These are phyloP conservation scores for Larimichthys polyactis DNA, from an alignment of 2,113 vertebrate genomes.

Conservation along the genomic window DNA sequence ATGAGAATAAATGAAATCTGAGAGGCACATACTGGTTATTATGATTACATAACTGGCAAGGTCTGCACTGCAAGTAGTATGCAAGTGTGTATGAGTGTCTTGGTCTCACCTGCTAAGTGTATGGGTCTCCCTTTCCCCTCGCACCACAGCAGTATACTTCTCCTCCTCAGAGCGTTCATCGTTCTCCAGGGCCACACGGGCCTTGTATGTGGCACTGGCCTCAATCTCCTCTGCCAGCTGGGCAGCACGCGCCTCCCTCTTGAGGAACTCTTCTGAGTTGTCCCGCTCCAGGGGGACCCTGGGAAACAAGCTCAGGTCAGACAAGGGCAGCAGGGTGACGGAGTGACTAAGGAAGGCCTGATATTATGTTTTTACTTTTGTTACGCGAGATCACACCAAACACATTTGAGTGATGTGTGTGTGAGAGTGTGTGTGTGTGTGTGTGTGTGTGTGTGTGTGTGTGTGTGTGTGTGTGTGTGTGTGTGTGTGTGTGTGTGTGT, in stretches of 20 bases:
- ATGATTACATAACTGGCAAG: slow-evolving; percentile 7
- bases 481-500: no score
- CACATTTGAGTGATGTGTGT: background rate
- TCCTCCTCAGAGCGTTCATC: slow-evolving; percentile 97
- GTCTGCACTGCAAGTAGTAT: background rate
- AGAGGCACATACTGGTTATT: background rate
- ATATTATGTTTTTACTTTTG: background rate
- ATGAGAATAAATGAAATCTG: background rate
- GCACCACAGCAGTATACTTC: slow-evolving; percentile 96
- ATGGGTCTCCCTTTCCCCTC: slow-evolving; percentile 91
- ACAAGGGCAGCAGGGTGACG: background rate
- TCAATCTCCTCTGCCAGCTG: slow-evolving; percentile 99
- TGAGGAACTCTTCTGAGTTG: slow-evolving; percentile 98
- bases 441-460: no score
- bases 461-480: no score
- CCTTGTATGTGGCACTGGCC: slow-evolving; percentile 97
- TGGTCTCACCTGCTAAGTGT: slow-evolving; percentile 88
- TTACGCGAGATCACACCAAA: background rate
- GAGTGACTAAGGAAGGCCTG: background rate
- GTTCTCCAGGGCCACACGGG: slow-evolving; percentile 96
- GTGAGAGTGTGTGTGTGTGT: no score
- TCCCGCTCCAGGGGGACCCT: slow-evolving; percentile 97
- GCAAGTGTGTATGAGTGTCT: background rate
- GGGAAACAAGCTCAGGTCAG: slow-evolving; percentile 54
- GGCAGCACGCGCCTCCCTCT: slow-evolving; percentile 96